Evolutionary conservation across 2,888 invertebrate genomes (phyloP), one percentile per base, ranked within the genome.

Genomic region (Panzeria rudis): DNA sequence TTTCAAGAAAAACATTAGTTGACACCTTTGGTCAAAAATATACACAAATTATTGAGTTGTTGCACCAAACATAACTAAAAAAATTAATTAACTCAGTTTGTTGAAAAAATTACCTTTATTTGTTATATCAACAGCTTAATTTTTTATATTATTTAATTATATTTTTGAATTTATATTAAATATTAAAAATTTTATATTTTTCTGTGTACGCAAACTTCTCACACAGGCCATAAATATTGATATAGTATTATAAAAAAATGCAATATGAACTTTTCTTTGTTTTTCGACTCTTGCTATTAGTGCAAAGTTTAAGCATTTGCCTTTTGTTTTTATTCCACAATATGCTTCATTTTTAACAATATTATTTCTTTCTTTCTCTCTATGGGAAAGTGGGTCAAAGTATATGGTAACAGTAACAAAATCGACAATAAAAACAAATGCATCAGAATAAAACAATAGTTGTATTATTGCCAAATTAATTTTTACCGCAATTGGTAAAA

Each of bases 391-490:
- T 83, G 68, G 83, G 80, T 77, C 83, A 86, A 72, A 80, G 76
- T 61, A 76, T 50, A 73, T 61, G 38, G 66, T 50, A 73, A 44
- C 56, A 64, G 38, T 80, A 64, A 38, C 13, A 61, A 69, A 13
- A 47, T 38, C 23, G 32, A 4, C 15, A 50, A 50, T 5, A 44
- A 47, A 20, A 78, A 69, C 11, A 61, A 38, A 15, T 29, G n/a
- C 20, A 76, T 3, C 6, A 32, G 59, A 56, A 23, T 66, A 66
- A 66, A 72, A 71, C 35, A 44, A 54, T 71, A 84, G 68, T 82
- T 82, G 85, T 82, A 71, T 82, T 82, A 75, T 78, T 85, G 85
- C 82, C 82, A 82, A 85, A 78, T 38, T 71, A 85, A 75, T 82
- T 82, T 84, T 52, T 82, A 85, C 82, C 78, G 82, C 85, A 85